A percentile compares a stretch with the other conserved stretches of the same genome.
phyloP scores from a whole-genome alignment of 1,140 invertebrate genomes.

The Drosophila nigromelanica region DNA sequence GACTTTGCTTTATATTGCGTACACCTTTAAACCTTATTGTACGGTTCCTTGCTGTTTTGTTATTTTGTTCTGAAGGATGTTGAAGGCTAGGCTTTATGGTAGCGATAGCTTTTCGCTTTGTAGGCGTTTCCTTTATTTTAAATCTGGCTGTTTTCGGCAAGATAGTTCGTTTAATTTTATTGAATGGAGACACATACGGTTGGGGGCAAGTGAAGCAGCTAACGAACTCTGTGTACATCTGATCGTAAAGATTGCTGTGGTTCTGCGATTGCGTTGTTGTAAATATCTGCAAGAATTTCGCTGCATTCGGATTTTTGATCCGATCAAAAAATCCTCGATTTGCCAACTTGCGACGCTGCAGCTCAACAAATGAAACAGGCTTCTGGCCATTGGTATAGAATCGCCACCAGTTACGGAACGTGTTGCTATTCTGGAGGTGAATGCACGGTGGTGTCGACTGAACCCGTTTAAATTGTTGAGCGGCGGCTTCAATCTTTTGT shows the following conservation, averaged over 20 bases:
- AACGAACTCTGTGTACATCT: slow-evolving; percentile 9
- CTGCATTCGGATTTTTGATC: slow-evolving; percentile 4
- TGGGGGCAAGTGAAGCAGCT: not conserved
- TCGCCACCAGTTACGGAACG: slow-evolving; percentile 31
- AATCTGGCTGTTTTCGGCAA: too few species aligned
- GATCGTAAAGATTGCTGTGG: not conserved
- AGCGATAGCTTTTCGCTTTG: too few species aligned
- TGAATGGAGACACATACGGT: not conserved
- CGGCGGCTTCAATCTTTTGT: not conserved
- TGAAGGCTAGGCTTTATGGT: too few species aligned
- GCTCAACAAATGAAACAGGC: not conserved
- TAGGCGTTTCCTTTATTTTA: too few species aligned
- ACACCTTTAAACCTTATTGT: too few species aligned
- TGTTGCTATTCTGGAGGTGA: slow-evolving; percentile 9
- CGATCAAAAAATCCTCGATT: slow-evolving; percentile 9
- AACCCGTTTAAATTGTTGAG: slow-evolving; percentile 7
- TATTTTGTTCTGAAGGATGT: too few species aligned
- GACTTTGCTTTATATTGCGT: too few species aligned
- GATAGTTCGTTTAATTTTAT: not conserved
- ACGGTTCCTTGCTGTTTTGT: too few species aligned
- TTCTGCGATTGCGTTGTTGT: not conserved
- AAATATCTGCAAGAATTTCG: slow-evolving; percentile 14
- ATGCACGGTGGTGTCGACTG: slow-evolving; percentile 1
- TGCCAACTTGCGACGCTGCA: not conserved
- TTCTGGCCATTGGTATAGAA: slow-evolving; percentile 31